These are phyloP conservation scores for Battus philenor DNA, from an alignment of 1,140 invertebrate species.

Conservation along the genomic window DNA sequence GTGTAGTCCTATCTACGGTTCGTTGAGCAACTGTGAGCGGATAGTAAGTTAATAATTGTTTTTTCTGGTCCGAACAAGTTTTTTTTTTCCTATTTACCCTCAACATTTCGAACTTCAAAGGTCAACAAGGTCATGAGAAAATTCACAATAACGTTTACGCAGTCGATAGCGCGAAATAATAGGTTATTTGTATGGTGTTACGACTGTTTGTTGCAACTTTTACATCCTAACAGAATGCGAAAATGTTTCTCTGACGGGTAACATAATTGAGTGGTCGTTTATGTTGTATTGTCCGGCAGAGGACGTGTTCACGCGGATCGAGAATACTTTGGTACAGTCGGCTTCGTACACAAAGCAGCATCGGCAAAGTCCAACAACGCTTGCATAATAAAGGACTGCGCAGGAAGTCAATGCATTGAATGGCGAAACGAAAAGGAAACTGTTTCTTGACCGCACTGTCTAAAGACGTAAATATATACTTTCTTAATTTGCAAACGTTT, in stretches of 20 bases:
- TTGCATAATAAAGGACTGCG: background rate
- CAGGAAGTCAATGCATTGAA: slow-evolving; percentile 22
- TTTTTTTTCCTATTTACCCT: no score
- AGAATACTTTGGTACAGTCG: slow-evolving; percentile 35
- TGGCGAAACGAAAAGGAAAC: slow-evolving; percentile 23
- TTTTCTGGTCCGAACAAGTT: no score
- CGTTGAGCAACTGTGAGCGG: no score
- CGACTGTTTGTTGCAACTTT: slow-evolving; percentile 48
- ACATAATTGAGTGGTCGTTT: slow-evolving; percentile 55
- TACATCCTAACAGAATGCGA: slow-evolving; percentile 35
- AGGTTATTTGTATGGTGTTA: slow-evolving; percentile 39
- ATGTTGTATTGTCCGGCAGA: slow-evolving; percentile 53
- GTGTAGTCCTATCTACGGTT: no score
- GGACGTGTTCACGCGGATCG: slow-evolving; percentile 42
- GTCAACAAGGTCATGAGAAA: slow-evolving; percentile 23
- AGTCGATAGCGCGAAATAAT: slow-evolving; percentile 25
- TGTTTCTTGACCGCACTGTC: slow-evolving; percentile 14
- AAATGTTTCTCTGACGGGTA: slow-evolving; percentile 42
- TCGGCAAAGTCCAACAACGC: background rate
- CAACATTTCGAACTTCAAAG: no score
- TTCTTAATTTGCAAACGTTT: no score
- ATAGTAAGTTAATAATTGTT: no score
- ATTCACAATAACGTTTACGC: slow-evolving; percentile 24
- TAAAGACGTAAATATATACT: background rate
- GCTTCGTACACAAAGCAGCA: slow-evolving; percentile 27